These are phyloP conservation scores for Tribolium castaneum DNA, from an alignment of 1,140 invertebrate genomes.

Conservation along the genomic window DNA sequence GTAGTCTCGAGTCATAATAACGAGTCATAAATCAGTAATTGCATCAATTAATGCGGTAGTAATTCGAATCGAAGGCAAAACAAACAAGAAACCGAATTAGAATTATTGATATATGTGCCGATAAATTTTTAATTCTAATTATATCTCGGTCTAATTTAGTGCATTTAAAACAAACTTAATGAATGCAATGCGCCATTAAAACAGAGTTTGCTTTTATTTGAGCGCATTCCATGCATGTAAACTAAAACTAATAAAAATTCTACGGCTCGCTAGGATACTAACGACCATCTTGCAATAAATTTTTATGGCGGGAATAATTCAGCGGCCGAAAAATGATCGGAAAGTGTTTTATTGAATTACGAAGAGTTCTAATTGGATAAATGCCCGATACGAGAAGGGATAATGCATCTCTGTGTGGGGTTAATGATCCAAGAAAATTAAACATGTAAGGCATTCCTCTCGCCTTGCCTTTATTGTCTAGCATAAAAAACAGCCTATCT, in stretches of 20 bases:
- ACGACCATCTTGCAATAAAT: background rate
- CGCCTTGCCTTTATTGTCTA: conserved; percentile 16
- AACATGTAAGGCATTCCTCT: conserved; percentile 27
- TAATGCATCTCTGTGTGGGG: conserved; percentile 25
- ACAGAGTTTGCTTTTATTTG: conserved; percentile 4
- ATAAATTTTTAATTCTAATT: background rate
- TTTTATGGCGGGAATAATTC: background rate
- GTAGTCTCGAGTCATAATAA: background rate
- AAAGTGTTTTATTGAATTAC: no score
- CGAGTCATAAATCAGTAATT: background rate
- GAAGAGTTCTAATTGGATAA: conserved; percentile 9
- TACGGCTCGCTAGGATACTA: background rate
- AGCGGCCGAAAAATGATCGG: background rate
- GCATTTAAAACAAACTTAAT: background rate
- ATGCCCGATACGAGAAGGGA: background rate
- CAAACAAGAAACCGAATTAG: background rate
- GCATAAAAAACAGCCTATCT: conserved; percentile 25
- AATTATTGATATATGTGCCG: background rate
- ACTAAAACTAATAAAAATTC: background rate
- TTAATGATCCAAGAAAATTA: conserved; percentile 30
- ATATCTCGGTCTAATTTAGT: background rate
- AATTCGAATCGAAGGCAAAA: background rate
- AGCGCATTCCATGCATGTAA: background rate
- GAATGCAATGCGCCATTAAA: background rate
- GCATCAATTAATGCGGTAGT: background rate